Evolutionary conservation across 2,888 invertebrate genomes (phyloP).

Genomic region (Dastarcus helophoroides): DNA sequence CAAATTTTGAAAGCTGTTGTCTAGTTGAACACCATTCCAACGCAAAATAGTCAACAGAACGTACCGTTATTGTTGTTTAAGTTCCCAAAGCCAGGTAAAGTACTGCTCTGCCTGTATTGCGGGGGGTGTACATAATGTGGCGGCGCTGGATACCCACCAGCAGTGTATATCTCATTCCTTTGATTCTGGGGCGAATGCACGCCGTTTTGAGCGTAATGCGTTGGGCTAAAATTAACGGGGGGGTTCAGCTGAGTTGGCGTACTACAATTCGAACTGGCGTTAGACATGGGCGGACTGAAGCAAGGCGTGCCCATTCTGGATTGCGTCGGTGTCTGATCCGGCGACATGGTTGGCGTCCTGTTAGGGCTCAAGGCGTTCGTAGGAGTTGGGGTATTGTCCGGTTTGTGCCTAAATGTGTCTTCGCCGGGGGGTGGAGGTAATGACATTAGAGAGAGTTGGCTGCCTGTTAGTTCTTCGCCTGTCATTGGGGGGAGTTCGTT

Average conservation of each 20-base stretch:
- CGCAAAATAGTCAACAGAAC: too few relatives aligned
- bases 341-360: slow-evolving; percentile 32
- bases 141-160: slow-evolving; percentile 26
- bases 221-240: slow-evolving; percentile 28
- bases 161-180: slow-evolving; percentile 18
- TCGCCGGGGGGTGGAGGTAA: slow-evolving; percentile 60
- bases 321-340: slow-evolving; percentile 37
- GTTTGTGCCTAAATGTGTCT: slow-evolving; percentile 36
- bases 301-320: slow-evolving; percentile 32
- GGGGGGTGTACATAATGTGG: slow-evolving; percentile 35
- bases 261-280: slow-evolving; percentile 31
- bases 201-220: slow-evolving; percentile 18
- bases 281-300: slow-evolving; percentile 31
- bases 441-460: slow-evolving; percentile 56
- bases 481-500: slow-evolving; percentile 42
- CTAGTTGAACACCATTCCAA: too few relatives aligned
- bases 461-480: slow-evolving; percentile 51
- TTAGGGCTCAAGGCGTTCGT: slow-evolving; percentile 37
- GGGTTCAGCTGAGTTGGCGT: slow-evolving; percentile 31
- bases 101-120: slow-evolving; percentile 29
- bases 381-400: slow-evolving; percentile 36
- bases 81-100: slow-evolving; percentile 25
- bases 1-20: too few relatives aligned
- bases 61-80: slow-evolving; percentile 25
- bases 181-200: slow-evolving; percentile 21